Conservation (phyloP, 1,140 invertebrate species). For the Penaeus vannamei region DNA sequence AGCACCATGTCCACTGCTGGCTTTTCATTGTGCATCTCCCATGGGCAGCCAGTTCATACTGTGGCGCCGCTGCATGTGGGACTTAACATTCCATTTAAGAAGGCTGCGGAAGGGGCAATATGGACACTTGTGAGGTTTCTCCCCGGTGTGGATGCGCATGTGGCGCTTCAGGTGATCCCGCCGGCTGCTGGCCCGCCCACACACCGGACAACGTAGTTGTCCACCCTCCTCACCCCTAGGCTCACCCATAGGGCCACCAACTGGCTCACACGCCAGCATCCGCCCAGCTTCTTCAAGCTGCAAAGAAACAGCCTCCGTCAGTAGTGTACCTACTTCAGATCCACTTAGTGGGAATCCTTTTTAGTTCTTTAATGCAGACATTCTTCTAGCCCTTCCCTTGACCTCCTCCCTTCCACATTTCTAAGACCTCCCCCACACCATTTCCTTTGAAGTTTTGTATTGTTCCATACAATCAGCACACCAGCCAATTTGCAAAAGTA, state of each 20-base stretch:
- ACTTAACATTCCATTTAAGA: constrained; percentile 59
- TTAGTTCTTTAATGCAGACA: too few relatives aligned
- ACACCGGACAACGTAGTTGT: constrained; percentile 59
- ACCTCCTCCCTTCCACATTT: too few relatives aligned
- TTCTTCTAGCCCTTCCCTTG: too few relatives aligned
- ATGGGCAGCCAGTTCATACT: constrained; percentile 42
- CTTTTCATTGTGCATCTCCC: background rate
- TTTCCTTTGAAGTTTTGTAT: too few relatives aligned
- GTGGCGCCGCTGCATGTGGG: constrained; percentile 58
- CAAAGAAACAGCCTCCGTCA: constrained; percentile 63
- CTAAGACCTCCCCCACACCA: too few relatives aligned
- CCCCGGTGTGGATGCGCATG: constrained; percentile 63
- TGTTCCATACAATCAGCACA: too few relatives aligned
- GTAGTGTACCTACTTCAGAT: constrained; percentile 32
- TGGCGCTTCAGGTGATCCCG: constrained; percentile 61
- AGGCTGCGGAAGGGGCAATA: constrained; percentile 59
- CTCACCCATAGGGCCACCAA: constrained; percentile 42
- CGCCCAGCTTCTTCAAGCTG: constrained; percentile 58
- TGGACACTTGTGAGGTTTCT: constrained; percentile 61
- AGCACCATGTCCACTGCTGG: background rate
- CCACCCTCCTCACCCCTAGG: constrained; percentile 54
- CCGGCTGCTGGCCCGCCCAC: constrained; percentile 61
- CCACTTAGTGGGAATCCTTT: too few relatives aligned
- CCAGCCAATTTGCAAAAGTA: too few relatives aligned
- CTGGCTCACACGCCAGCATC: constrained; percentile 50